Evolutionary conservation across 2,113 vertebrate genomes (phyloP), one percentile per base, ranked within the genome.

Genomic region (Polypterus senegalus): DNA sequence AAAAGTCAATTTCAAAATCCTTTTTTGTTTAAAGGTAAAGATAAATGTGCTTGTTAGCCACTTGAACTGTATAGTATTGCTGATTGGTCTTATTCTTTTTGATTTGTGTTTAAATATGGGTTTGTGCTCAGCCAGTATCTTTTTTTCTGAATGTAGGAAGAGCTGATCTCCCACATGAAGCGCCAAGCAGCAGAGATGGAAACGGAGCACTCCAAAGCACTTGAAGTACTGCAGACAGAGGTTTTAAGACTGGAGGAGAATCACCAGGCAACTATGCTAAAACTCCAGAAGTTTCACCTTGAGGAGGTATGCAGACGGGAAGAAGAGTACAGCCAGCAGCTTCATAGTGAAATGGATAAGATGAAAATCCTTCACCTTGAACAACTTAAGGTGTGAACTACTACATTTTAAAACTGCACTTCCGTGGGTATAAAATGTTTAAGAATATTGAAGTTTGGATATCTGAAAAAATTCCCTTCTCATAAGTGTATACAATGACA

Each of bases 231-330:
- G 3, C 79, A 70, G 44, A 75, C 80, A 4, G 79, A 91, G 72
- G 82, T 87, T 27, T 52, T 89, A 48, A 69, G 70, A 5, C 70
- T 90, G 51, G 89, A 91, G 63, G 72, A 79, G 9, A 84, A 88
- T 57, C 86, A 89, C 59, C 70, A 74, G 43, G 57, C 64, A n/a
- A 74, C 85, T 53, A 70, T 91, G 3, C 70, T 82, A 62, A 87
- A 87, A 52, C 74, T 89, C 48, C 70, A 78, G 0, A 67, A 77
- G 0, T 58, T 80, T 44, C 84, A 71, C 45, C 9, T 64, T 2
- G 49, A 67, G 45, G 83, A 91, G 66, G 75, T 80, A 27, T 71
- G 77, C 49, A 81, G 81, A 53, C 74, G 63, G 4, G 71, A 77
- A 58, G 70, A 80, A 44, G 65, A 76, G 9, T 71, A 73, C 2